Percentiles rank a stretch among this genome's conserved stretches.
phyloP scores from a whole-genome alignment of 1,140 invertebrate species.

The Amphibalanus amphitrite region DNA sequence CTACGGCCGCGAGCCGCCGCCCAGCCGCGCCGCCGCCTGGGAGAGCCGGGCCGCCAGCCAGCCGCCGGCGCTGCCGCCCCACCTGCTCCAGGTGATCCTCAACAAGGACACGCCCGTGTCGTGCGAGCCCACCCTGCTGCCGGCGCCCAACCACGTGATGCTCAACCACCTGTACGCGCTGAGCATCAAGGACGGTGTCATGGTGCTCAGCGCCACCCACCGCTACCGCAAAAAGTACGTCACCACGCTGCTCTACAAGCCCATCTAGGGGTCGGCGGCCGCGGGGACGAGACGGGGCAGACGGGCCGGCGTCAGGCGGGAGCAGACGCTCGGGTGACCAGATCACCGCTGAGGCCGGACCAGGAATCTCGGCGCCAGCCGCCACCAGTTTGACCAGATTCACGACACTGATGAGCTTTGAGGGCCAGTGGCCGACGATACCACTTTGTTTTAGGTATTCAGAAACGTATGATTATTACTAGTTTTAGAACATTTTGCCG shows the following conservation, averaged over 20 bases:
- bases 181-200: conserved; percentile 98
- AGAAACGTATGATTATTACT: no score
- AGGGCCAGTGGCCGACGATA: no score
- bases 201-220: conserved; percentile 95
- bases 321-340: no score
- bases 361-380: no score
- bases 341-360: no score
- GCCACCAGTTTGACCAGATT: no score
- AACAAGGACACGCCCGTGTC: conserved; percentile 95
- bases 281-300: no score
- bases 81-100: conserved; percentile 92
- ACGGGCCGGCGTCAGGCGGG: no score
- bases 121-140: conserved; percentile 91
- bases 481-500: no score
- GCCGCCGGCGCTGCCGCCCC: conserved; percentile 79
- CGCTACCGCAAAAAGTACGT: conserved; percentile 98
- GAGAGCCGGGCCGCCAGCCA: not conserved
- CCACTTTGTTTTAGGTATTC: no score
- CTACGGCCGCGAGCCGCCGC: not conserved
- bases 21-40: not conserved
- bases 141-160: conserved; percentile 99
- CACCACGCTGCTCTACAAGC: conserved; percentile 96
- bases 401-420: no score
- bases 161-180: conserved; percentile 98
- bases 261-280: conserved; percentile 43